phyloP scores from a whole-genome alignment of 2,113 vertebrate species.

The Nanger granti region DNA sequence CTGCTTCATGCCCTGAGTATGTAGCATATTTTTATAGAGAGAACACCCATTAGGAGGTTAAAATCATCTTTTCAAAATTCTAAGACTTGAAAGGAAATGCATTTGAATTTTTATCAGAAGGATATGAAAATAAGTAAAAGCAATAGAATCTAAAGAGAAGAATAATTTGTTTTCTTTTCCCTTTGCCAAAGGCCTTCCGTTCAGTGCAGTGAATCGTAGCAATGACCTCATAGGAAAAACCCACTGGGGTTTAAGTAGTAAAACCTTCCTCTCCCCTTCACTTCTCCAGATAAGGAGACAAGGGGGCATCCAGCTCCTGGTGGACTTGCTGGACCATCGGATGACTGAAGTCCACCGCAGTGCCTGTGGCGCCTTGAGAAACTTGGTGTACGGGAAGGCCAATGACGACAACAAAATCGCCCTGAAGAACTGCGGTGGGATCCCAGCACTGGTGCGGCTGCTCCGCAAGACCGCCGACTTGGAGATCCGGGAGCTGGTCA shows the following conservation, averaged over 20 bases:
- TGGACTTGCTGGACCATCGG: conserved; percentile 96
- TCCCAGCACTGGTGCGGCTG: conserved; percentile 94
- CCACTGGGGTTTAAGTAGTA: neutral
- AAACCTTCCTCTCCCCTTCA: conserved; percentile 28
- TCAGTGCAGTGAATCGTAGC: neutral
- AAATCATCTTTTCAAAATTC: conserved; percentile 29
- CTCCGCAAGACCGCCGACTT: conserved; percentile 95
- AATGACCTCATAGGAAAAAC: neutral
- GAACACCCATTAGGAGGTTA: neutral
- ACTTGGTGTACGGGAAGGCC: conserved; percentile 97
- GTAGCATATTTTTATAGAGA: neutral
- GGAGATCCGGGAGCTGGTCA: conserved; percentile 98
- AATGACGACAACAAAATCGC: conserved; percentile 99
- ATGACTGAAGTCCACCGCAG: conserved; percentile 98
- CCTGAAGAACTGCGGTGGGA: conserved; percentile 97
- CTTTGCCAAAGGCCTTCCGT: neutral
- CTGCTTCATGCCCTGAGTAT: neutral
- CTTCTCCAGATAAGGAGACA: conserved; percentile 92
- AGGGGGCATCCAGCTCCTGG: conserved; percentile 96
- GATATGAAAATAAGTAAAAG: neutral
- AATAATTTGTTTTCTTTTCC: neutral
- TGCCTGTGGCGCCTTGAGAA: conserved; percentile 96
- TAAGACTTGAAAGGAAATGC: neutral
- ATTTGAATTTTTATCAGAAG: neutral
- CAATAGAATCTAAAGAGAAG: neutral